Base-by-base conservation (phyloP, 30 jellyfish, hydroid and myxozoan species). In the Aurelia coerulea region DNA sequence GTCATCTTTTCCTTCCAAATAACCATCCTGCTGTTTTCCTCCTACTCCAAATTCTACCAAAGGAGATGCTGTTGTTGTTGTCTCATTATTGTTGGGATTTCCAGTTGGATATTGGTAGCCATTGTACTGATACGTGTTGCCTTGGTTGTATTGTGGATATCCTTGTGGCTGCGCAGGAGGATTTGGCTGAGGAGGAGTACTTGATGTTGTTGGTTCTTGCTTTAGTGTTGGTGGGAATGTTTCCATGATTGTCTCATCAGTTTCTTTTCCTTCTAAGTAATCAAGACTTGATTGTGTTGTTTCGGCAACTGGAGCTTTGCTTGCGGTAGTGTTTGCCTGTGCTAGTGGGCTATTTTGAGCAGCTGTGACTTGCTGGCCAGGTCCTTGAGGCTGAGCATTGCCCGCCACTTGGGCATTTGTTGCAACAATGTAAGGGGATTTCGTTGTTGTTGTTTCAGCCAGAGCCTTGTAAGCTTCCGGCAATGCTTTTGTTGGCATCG, bases 231-330 rank as follows among this genome's bases (percentile, higher is more conserved):
- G 11, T 29, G 62, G 87, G 37, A 18, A 6, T 42, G 12, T 49
- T 35, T 34, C 31, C 16, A 52, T 23, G 16, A 68, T 34, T 17
- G 34, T 69, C 16, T 69, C 84, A 81, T 70, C 84, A 52, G 65
- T 60, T 69, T 81, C 91, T 54, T 81, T 81, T 35, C 84, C 91
- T 58, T 81, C 91, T 7, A 81, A 52, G 74, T 67, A 81, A 2
- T 70, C 77, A 46, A 46, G 56, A 46, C 12, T 46, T 46, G 9
- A 62, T 10, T 15, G n/a, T 62, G 62, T 65, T 79, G 34, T 42
- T 35, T 37, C 39, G 8, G 56, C 56, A 46, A 2, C 2, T 46
- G 56, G 56, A 7, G 56, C 15, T 9, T 41, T 60, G 53, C 51
- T 62, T 77, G 87, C 19, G 16, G 51, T 14, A 19, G 46, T 10